Base-by-base conservation (phyloP, 2,888 invertebrate species). In the Nephrotoma appendiculata region DNA sequence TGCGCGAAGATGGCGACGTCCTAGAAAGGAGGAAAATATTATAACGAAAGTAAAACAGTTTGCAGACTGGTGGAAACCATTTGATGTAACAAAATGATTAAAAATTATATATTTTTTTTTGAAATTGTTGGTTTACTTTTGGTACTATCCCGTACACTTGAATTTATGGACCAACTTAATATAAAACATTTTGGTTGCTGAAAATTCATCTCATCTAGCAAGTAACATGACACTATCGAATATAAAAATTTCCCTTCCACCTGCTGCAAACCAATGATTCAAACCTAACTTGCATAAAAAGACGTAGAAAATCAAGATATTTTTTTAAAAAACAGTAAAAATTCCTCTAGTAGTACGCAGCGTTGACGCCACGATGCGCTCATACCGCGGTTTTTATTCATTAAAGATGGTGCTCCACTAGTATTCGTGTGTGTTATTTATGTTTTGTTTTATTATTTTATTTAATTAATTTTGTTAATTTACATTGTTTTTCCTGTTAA, bases 1-100 rank as follows among this genome's bases (percentile, higher is more conserved):
- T 90, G 95, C 96, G 87, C 93, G 93, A 87, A 91, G 94, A 87
- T 99, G 98, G 98, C 94, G 97, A 86, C 97, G 96, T 90, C 96
- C 96, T 1, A 94, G 93, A 89, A 93, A 92, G 87, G 96, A 97
- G 90, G 88, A 89, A 2, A 90, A 91, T 87, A 84, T 88, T 5
- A 89, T 89, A 52, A 88, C 88, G 88, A 97, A 97, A 92, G 96
- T 96, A 4, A 90, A 96, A 88, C 92, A 94, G 84, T 96, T 97
- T 91, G 92, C 94, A 1, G 93, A 95, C 88, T 92, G 92, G 88
- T 97, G 96, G 96, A 94, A 94, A 89, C 91, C 93, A 84, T 95
- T 93, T 91, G 95, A 96, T 89, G 93, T 91, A 88, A 92, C 93
- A 86, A 89, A 89, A 87, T 84, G 15, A 84, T 31, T 71, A 71